These are phyloP conservation scores for Xanthorhoe designata DNA, from an alignment of 2,888 invertebrate species.

Conservation along the genomic window DNA sequence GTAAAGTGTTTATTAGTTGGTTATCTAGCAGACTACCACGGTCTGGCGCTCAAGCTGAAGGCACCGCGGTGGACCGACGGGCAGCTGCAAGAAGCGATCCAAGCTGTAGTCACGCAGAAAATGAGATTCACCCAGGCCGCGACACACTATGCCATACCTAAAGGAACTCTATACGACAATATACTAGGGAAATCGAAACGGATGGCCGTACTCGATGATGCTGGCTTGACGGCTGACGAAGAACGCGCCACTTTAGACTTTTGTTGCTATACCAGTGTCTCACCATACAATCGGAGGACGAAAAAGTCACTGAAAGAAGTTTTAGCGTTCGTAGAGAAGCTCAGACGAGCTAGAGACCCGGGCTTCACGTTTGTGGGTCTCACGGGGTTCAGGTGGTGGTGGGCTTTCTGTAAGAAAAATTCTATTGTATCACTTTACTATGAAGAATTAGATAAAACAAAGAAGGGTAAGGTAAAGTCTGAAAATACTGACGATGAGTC, in stretches of 20 bases:
- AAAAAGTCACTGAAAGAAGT: slow-evolving; percentile 88
- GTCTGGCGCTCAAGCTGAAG: slow-evolving; percentile 89
- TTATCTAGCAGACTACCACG: slow-evolving; percentile 80
- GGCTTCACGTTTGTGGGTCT: slow-evolving; percentile 88
- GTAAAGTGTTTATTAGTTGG: slow-evolving; percentile 35
- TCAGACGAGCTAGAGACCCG: slow-evolving; percentile 85
- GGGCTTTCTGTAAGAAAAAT: slow-evolving; percentile 93
- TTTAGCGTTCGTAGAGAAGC: slow-evolving; percentile 87
- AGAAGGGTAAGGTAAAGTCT: slow-evolving; percentile 54
- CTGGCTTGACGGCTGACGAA: slow-evolving; percentile 85
- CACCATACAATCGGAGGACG: slow-evolving; percentile 90
- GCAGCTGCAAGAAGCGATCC: slow-evolving; percentile 91
- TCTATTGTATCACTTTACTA: slow-evolving; percentile 87
- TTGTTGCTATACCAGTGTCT: slow-evolving; percentile 90
- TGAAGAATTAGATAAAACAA: slow-evolving; percentile 54
- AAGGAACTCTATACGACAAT: slow-evolving; percentile 92
- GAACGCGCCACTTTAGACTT: slow-evolving; percentile 89
- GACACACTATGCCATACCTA: slow-evolving; percentile 89
- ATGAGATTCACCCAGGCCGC: slow-evolving; percentile 93
- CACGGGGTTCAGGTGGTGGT: slow-evolving; percentile 92
- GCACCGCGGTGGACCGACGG: slow-evolving; percentile 90
- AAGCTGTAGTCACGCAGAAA: slow-evolving; percentile 90
- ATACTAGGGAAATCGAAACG: slow-evolving; percentile 91
- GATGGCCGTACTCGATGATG: slow-evolving; percentile 90
- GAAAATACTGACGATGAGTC: slow-evolving; percentile 28